Evolutionary conservation across 2,888 invertebrate genomes (phyloP), one percentile per base, ranked within the genome.

Genomic region (Loripinus fragilis): DNA sequence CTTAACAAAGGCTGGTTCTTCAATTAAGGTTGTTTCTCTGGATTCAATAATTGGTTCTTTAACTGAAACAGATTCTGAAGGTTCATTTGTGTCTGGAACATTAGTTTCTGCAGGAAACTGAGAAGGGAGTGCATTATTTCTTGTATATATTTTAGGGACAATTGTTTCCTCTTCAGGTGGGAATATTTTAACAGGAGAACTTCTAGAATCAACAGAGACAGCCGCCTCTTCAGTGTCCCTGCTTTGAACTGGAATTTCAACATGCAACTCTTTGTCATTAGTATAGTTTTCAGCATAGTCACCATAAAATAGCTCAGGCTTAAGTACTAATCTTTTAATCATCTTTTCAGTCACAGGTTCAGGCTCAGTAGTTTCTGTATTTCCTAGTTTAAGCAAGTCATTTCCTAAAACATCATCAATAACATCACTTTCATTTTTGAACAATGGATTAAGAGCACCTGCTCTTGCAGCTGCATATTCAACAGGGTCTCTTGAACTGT

Each of bases 371-470:
- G 5, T 33, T 60, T 60, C 60, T 33, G 2, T 10, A n/a, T 17
- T 60, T 33, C 28, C 60, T 17, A 42, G 41, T 15, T 41, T 67
- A 17, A 67, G n/a, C 8, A 42, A n/a, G 38, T 67, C 67, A 50
- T 55, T 30, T 23, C 70, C 52, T 25, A 70, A 64, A 7, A 50
- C 74, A 78, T 70, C 78, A 38, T 65, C 73, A 45, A 68, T 60
- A 64, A 75, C 38, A 64, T 78, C 60, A 50, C 66, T 50, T 69
- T 78, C 74, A 55, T 69, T 50, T 50, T 35, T 52, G 23, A 67
- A 65, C 42, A 60, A 15, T 30, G 72, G 72, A 72, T 78, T 67
- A 23, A 73, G 12, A 30, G 69, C 65, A 42, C 50, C 68, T 52
- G 68, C 38, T 66, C 64, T 74, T 33, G 15, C 66, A 33, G 71